Evolutionary conservation across 2,113 vertebrate species (phyloP).

Genomic region (Cettia cetti): DNA sequence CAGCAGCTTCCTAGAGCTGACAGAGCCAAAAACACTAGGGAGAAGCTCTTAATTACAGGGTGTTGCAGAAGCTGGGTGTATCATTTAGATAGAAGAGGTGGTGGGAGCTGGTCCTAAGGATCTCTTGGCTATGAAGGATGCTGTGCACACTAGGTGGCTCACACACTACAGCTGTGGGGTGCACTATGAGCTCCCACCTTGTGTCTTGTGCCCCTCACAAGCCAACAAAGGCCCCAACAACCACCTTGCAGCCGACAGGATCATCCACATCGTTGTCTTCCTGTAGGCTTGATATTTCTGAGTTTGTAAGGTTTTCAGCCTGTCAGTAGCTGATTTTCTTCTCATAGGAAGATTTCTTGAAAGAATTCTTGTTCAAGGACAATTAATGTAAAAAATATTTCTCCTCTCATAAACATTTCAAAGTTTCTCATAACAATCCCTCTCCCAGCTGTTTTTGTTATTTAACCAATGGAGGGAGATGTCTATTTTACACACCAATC

Average conservation of each 20-base stretch:
- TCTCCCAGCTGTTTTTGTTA: too few relatives aligned
- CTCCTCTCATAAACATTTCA: too few relatives aligned
- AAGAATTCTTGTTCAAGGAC: too few relatives aligned
- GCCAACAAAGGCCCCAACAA: not conserved
- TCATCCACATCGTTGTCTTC: not conserved
- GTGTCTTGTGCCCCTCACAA: not conserved
- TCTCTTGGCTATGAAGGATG: not conserved
- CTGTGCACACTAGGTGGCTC: not conserved
- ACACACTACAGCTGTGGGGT: fast-evolving
- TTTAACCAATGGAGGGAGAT: too few relatives aligned
- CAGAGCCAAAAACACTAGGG: not conserved
- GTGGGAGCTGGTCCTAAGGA: not conserved
- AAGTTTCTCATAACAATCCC: too few relatives aligned
- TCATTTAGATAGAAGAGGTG: not conserved
- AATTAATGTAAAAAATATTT: too few relatives aligned
- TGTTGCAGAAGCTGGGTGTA: not conserved
- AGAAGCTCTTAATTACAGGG: not conserved
- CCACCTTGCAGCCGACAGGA: too few relatives aligned
- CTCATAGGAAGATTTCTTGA: too few relatives aligned
- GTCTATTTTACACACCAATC: too few relatives aligned
- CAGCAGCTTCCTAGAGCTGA: not conserved
- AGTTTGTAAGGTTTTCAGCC: too few relatives aligned
- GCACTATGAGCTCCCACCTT: not conserved
- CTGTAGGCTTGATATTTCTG: too few relatives aligned
- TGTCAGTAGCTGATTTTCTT: too few relatives aligned